Conservation (phyloP, 2,797 vertebrate species). For the Myoxocephalus aenaeus region DNA sequence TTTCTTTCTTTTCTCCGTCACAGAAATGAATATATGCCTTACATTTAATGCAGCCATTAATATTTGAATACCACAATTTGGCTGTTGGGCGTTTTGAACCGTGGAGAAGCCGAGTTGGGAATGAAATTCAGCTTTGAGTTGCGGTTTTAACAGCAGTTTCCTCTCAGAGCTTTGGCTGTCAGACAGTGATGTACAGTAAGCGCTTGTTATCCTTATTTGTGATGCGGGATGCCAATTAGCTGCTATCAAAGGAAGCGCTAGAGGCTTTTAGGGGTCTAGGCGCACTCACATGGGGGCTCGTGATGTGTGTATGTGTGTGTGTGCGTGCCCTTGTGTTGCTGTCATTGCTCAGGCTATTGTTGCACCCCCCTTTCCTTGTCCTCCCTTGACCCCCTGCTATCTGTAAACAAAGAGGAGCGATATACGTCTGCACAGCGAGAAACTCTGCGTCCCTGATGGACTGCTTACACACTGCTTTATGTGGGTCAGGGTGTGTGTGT, state of each 20-base stretch:
- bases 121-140: conserved; percentile 39
- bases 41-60: conserved; percentile 64
- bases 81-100: conserved; percentile 49
- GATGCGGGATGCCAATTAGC: conserved; percentile 55
- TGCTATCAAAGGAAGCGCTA: conserved; percentile 33
- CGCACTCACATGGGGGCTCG: neutral
- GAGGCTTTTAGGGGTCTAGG: conserved; percentile 28
- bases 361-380: conserved; percentile 22
- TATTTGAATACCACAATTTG: conserved; percentile 55
- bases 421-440: conserved; percentile 26
- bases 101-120: conserved; percentile 30
- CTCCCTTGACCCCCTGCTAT: conserved; percentile 40
- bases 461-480: conserved; percentile 37
- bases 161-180: conserved; percentile 33
- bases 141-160: conserved; percentile 36
- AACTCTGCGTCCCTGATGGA: conserved; percentile 50
- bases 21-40: conserved; percentile 51
- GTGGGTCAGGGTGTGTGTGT: conserved; percentile 23
- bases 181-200: conserved; percentile 10
- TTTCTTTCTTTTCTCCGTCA: conserved; percentile 27
- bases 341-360: neutral
- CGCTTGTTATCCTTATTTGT: conserved; percentile 43
- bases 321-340: conserved; percentile 16
- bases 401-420: conserved; percentile 57
- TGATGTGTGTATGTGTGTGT: conserved; percentile 18